These are phyloP conservation scores for Tupaia tana DNA, from an alignment of 2,113 vertebrate genomes.

Conservation along the genomic window DNA sequence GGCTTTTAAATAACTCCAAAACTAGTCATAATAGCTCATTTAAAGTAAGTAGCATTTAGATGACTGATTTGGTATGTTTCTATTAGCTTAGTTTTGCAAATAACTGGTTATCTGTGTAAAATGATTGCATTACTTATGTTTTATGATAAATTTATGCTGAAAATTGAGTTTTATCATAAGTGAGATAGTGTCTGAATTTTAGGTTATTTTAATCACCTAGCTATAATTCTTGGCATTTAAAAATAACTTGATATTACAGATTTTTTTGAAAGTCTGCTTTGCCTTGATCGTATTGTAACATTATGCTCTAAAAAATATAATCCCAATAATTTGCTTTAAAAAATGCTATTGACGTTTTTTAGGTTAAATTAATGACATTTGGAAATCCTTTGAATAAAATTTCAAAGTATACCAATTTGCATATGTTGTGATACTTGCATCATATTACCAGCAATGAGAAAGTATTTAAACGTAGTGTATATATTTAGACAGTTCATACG, in stretches of 20 bases:
- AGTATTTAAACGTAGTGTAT: not conserved
- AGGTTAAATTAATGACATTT: constrained; percentile 40
- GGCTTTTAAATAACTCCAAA: constrained; percentile 44
- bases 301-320: constrained; percentile 16
- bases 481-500: not conserved
- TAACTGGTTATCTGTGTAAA: constrained; percentile 1
- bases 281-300: constrained; percentile 36
- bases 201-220: constrained; percentile 59
- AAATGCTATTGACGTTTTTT: constrained; percentile 1
- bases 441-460: not conserved
- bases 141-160: constrained; percentile 15
- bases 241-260: not conserved
- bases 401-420: not conserved
- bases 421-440: not conserved
- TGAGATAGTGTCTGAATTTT: constrained; percentile 52
- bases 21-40: constrained; percentile 31
- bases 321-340: constrained; percentile 28
- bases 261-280: constrained; percentile 41
- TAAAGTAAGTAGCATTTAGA: constrained; percentile 54
- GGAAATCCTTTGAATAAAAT: constrained; percentile 44
- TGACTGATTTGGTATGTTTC: constrained; percentile 37
- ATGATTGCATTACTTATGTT: not conserved
- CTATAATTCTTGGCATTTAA: not conserved
- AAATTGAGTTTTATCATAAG: constrained; percentile 12
- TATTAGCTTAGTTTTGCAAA: constrained; percentile 49